Evolutionary conservation across 2,888 invertebrate genomes (phyloP), one percentile per base, ranked within the genome.

Genomic region (Stramonita haemastoma): DNA sequence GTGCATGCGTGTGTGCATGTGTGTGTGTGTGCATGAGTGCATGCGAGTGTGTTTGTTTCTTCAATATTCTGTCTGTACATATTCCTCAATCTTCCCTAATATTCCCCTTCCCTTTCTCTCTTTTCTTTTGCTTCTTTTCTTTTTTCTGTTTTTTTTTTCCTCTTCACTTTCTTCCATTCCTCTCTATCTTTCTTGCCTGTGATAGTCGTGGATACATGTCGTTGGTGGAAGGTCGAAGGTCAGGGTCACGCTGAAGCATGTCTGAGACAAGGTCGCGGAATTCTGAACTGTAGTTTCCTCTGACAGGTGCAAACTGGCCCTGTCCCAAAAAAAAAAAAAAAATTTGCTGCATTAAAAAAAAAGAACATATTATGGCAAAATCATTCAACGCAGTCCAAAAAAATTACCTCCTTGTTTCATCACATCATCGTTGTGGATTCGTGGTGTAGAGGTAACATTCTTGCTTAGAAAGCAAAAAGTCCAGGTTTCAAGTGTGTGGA

Each of bases 241-340:
- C 96, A 0, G 97, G 97, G 92, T 97, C 97, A 91, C 97, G 96
- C 94, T 97, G 97, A 32, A 98, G 96, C 93, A 98, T 96, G 92
- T 97, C 97, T 91, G 96, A 96, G 46, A 98, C 96, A 6, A 98
- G 95, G 90, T 97, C 96, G 91, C 97, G 97, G 92, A 98, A 96
- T 56, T 97, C 97, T 19, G 97, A 96, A 5, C 97, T 97, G 95
- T 97, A 98, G 87, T 97, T 97, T 6, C 97, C 96, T 22, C 97
- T 97, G 81, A 98, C 96, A 0, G 97, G 97, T 32, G 97, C 97
- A 96, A 97, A 98, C 87, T 97, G 97, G 79, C 97, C 97, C 97
- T 97, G 91, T 91, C 90, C 81, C 17, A 34, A 36, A 26, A 84
- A 77, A 77, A 77, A 46, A 11, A 66, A 46, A 46, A 46, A 46